Conservation (phyloP, 2,888 invertebrate species). For the Embidobia sp. region DNA sequence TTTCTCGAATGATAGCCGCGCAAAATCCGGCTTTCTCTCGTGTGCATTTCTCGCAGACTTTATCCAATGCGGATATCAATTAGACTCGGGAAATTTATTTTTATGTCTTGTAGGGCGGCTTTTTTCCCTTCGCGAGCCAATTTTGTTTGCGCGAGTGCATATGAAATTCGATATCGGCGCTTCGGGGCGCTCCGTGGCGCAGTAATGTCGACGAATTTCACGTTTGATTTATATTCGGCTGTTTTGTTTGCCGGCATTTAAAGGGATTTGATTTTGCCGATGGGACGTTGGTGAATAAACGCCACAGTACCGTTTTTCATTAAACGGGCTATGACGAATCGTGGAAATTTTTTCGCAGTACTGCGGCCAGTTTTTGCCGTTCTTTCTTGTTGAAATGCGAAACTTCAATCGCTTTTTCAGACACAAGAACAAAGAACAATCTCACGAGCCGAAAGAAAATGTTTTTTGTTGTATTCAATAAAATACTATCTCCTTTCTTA, state of each 20-base stretch:
- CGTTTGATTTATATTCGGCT: neutral
- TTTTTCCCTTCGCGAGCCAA: conserved; percentile 28
- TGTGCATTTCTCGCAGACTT: conserved; percentile 16
- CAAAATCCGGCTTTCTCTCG: conserved; percentile 21
- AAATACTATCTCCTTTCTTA: conserved; percentile 31
- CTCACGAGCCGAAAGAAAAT: conserved; percentile 11
- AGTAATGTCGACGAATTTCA: neutral
- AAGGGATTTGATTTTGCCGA: conserved; percentile 5
- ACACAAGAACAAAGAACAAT: conserved; percentile 13
- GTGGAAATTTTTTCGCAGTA: conserved; percentile 10
- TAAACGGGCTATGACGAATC: neutral
- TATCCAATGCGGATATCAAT: conserved; percentile 53
- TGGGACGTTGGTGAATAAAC: neutral
- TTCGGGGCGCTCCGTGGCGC: neutral
- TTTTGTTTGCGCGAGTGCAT: conserved; percentile 33
- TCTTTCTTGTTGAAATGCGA: conserved; percentile 19
- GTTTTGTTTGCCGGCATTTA: neutral
- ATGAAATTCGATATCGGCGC: conserved; percentile 5
- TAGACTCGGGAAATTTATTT: conserved; percentile 38
- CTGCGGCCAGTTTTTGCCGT: conserved; percentile 1
- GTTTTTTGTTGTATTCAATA: conserved; percentile 23
- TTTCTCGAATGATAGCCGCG: conserved; percentile 31
- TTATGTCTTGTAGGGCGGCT: conserved; percentile 23
- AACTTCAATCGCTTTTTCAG: conserved; percentile 32
- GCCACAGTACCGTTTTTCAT: conserved; percentile 6